Evolutionary conservation across 23 tunicate species (phyloP).

Genomic region (Corella eumyota): DNA sequence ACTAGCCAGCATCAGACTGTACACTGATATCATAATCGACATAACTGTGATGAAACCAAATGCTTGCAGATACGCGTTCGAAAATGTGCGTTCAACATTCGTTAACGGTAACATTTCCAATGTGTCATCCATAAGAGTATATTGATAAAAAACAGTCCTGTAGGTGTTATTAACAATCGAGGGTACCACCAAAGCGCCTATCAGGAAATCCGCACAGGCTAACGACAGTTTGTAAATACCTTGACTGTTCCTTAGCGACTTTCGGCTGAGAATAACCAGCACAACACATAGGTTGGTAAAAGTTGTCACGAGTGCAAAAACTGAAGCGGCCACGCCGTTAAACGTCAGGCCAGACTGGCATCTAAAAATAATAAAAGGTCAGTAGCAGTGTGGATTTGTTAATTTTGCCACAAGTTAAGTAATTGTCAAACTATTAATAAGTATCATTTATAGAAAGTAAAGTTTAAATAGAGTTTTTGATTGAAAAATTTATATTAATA

Average conservation of each 20-base stretch:
- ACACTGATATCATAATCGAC: conserved; percentile 2
- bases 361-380: neutral
- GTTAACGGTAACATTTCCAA: too few species aligned
- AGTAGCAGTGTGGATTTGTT: neutral
- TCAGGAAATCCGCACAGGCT: conserved; percentile 30
- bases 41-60: conserved; percentile 11
- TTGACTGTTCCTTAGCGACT: conserved; percentile 39
- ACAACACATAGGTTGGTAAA: conserved; percentile 7
- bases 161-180: too few species aligned
- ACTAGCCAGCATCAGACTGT: conserved; percentile 9
- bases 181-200: conserved; percentile 33
- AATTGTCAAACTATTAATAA: too few species aligned
- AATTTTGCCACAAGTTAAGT: too few species aligned
- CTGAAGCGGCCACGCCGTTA: neutral
- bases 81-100: too few species aligned
- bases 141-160: too few species aligned
- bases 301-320: neutral
- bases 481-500: too few species aligned
- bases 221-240: conserved; percentile 40
- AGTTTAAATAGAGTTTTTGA: too few species aligned
- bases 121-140: too few species aligned
- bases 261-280: conserved; percentile 2
- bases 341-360: conserved; percentile 4
- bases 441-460: too few species aligned
- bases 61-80: neutral